These are phyloP conservation scores for Phylloscopus collybita DNA, from an alignment of 2,797 vertebrate genomes.

Conservation along the genomic window DNA sequence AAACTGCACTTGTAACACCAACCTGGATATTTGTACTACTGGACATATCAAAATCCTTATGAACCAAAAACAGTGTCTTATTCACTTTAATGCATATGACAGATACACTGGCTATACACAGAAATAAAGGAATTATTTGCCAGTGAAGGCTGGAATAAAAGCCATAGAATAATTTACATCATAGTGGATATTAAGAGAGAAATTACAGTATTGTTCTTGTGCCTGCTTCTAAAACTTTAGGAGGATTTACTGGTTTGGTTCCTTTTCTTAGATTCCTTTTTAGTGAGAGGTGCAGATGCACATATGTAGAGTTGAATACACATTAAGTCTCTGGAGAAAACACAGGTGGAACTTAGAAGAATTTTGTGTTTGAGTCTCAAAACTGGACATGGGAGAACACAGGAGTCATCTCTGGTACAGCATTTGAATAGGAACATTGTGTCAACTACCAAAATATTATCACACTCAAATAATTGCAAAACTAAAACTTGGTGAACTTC, in stretches of 20 bases:
- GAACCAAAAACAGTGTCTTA: background rate
- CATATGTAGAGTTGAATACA: fast-evolving
- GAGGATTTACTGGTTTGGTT: background rate
- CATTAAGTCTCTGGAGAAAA: background rate
- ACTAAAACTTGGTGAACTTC: background rate
- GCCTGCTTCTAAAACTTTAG: background rate
- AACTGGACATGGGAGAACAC: background rate
- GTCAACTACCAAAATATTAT: background rate
- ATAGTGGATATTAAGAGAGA: background rate
- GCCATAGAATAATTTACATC: background rate
- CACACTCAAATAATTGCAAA: background rate
- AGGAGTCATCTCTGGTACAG: background rate
- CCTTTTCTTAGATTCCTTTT: background rate
- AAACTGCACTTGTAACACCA: background rate
- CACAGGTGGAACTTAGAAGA: background rate
- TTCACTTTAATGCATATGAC: background rate
- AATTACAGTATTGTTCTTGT: background rate
- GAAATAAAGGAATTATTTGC: background rate
- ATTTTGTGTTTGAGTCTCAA: background rate
- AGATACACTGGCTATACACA: background rate
- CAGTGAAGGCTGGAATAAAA: background rate
- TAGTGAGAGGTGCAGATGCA: background rate
- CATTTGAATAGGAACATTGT: background rate
- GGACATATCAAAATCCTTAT: background rate
- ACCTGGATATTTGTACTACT: background rate